phyloP scores from a whole-genome alignment of 2,113 vertebrate species.

The Myotis davidii region DNA sequence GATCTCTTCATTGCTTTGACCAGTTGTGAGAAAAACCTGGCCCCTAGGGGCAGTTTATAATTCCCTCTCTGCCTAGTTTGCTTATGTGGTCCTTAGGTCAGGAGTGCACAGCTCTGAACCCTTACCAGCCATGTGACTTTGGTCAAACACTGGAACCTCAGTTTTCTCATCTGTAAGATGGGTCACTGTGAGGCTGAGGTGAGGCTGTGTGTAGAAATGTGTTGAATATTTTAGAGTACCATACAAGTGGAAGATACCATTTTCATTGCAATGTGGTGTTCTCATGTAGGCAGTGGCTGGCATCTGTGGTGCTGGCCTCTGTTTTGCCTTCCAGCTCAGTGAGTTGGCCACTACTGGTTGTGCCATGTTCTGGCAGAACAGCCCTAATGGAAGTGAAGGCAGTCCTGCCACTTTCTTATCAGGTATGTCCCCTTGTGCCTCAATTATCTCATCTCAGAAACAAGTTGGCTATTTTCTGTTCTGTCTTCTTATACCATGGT shows the following conservation, averaged over 20 bases:
- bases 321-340: not conserved
- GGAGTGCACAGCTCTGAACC: not conserved
- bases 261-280: not conserved
- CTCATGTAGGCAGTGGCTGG: not conserved
- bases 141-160: not conserved
- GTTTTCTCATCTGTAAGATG: constrained; percentile 8
- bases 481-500: not conserved
- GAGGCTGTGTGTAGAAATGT: not conserved
- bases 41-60: not conserved
- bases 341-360: not conserved
- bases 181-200: not conserved
- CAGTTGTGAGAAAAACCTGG: not conserved
- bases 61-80: not conserved
- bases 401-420: not conserved
- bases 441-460: constrained; percentile 14
- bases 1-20: not conserved
- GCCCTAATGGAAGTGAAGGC: not conserved
- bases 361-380: not conserved
- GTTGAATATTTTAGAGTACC: not conserved
- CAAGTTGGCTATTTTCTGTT: not conserved
- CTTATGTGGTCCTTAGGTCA: not conserved
- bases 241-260: not conserved
- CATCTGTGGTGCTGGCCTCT: not conserved
- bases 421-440: not conserved
- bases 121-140: not conserved